Base-by-base conservation (phyloP, 1,140 invertebrate species). In the Danaus melanippus region DNA sequence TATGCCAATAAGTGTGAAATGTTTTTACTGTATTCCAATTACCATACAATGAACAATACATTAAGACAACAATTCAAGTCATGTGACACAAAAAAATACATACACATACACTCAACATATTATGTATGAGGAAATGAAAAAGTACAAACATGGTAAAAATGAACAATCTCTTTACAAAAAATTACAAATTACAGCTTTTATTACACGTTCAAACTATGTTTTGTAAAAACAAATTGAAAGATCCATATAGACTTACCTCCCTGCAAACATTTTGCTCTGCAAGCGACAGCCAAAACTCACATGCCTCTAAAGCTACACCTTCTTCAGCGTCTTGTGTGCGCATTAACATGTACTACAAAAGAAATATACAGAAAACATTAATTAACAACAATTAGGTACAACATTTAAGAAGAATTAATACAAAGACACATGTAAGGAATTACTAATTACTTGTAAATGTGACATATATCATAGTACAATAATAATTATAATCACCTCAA, bases 281-380 rank as follows among this genome's bases (percentile, higher is more conserved):
- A 39, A 99, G 88, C 0, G 97, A 97, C 39, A 99, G 81, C 98
- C 98, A 99, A 88, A 99, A 99, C 85, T 99, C 98, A 77, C 98
- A 99, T 0, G 98, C 98, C 87, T 99, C 98, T 53, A 99, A 86
- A 4, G 98, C 97, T 9, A 99, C 97, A 55, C 92, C 93, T 74
- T 99, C 96, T 79, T 99, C 96, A 9, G 89, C 79, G 87, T 99
- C 98, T 90, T 97, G 96, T 32, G 98, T 99, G 53, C 97, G 90
- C 71, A 97, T 87, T 69, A 99, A 87, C 97, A 99, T 99, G 77
- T 99, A 99, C 91, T 95, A 66, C 47, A 57, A 62, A 58, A 12
- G 58, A 43, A 54, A 58, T 11, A 32, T 5, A 32, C 21, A 32
- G 21, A 43, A 48, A 47, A 41, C 12, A 42, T 21, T n/a, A 11